Evolutionary conservation across 2,113 vertebrate genomes (phyloP).

Genomic region (Fregetta grallaria): DNA sequence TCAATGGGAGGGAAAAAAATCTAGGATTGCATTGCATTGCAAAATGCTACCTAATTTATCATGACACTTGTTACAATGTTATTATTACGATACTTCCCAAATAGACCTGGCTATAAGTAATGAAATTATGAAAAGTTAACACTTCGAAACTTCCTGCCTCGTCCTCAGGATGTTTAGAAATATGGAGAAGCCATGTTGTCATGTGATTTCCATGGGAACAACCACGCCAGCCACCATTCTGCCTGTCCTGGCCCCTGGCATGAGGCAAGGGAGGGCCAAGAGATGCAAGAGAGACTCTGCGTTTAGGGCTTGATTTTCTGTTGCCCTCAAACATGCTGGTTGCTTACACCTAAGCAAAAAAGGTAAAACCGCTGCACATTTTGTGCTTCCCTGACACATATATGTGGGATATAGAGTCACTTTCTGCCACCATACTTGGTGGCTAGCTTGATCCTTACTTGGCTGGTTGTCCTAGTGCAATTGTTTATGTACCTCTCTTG

Average conservation of each 20-base stretch:
- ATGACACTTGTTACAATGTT: background rate
- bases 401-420: background rate
- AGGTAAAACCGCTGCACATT: background rate
- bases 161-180: background rate
- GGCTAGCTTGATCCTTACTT: background rate
- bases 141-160: background rate
- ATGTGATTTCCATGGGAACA: background rate
- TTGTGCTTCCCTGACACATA: background rate
- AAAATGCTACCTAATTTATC: background rate
- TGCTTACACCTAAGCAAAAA: background rate
- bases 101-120: background rate
- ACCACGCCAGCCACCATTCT: background rate
- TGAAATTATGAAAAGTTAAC: background rate
- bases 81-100: background rate
- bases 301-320: background rate
- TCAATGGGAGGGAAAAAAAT: background rate
- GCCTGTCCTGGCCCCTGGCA: background rate
- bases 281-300: background rate
- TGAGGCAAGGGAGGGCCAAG: background rate
- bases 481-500: background rate
- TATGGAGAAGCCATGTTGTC: accelerated
- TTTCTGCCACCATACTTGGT: background rate
- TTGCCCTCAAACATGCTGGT: background rate
- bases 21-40: background rate
- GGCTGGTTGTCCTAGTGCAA: background rate